phyloP scores from a whole-genome alignment of 2,113 vertebrate genomes.

The Epinephelus cyanopodus region DNA sequence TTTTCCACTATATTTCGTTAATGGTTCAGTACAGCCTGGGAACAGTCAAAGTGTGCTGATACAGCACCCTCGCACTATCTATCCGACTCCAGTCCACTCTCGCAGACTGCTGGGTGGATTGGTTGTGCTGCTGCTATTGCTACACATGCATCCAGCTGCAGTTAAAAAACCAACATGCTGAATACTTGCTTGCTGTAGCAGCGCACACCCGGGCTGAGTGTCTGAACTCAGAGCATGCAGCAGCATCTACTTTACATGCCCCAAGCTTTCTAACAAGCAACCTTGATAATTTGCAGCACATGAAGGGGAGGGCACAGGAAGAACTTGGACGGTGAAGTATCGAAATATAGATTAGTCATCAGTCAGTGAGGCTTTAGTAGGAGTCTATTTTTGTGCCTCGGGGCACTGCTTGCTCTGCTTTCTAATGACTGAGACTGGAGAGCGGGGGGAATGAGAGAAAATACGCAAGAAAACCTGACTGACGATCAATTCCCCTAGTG shows the following conservation, averaged over 20 bases:
- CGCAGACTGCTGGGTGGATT: slow-evolving; percentile 15
- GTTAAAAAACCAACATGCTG: neutral
- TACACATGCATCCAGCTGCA: neutral
- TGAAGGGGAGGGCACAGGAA: neutral
- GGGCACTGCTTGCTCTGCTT: slow-evolving; percentile 17
- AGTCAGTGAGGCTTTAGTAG: slow-evolving; percentile 27
- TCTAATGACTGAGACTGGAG: slow-evolving; percentile 29
- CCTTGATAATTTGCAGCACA: neutral
- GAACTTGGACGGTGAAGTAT: slow-evolving; percentile 26
- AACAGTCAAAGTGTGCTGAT: slow-evolving; percentile 65
- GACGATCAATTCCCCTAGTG: slow-evolving; percentile 16
- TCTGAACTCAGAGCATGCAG: neutral
- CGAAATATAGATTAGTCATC: slow-evolving; percentile 52
- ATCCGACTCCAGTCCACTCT: slow-evolving; percentile 30
- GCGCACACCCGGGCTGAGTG: neutral
- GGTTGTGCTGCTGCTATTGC: neutral
- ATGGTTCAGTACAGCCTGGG: slow-evolving; percentile 49
- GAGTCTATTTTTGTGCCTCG: slow-evolving; percentile 21
- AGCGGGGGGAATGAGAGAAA: slow-evolving; percentile 1
- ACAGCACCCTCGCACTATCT: slow-evolving; percentile 43
- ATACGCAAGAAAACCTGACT: slow-evolving; percentile 14
- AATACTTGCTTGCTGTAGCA: neutral
- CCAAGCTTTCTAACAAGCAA: neutral
- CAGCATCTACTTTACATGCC: neutral
- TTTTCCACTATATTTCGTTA: slow-evolving; percentile 45